Evolutionary conservation across 2,797 vertebrate species (phyloP).

Genomic region (Peromyscus attwateri): DNA sequence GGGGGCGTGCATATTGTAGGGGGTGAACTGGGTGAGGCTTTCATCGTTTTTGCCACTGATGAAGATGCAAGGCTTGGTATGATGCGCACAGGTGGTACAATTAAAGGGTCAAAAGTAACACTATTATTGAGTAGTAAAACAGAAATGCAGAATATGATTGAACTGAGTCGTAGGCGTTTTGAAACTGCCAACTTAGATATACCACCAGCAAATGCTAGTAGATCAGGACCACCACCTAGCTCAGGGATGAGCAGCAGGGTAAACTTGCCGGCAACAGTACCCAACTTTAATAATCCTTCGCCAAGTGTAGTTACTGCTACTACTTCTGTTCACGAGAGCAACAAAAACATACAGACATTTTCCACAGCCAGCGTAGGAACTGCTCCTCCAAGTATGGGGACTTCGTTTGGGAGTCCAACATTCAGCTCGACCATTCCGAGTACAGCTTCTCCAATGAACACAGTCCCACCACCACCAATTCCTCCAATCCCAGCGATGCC

Average conservation of each 20-base stretch:
- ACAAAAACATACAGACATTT: constrained; percentile 93
- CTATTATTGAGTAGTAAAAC: constrained; percentile 99
- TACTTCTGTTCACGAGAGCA: constrained; percentile 94
- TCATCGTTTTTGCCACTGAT: constrained; percentile 99
- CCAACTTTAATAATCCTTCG: constrained; percentile 94
- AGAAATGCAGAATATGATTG: constrained; percentile 99
- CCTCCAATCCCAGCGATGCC: constrained; percentile 95
- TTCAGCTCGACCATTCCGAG: constrained; percentile 94
- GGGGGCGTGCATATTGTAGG: constrained; percentile 99
- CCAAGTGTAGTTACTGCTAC: constrained; percentile 92
- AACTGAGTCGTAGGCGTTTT: constrained; percentile 98
- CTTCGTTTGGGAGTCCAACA: constrained; percentile 93
- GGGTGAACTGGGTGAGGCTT: constrained; percentile 99
- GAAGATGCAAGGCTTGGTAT: constrained; percentile 99
- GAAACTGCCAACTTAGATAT: constrained; percentile 95
- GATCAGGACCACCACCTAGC: constrained; percentile 92
- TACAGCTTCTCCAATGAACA: constrained; percentile 93
- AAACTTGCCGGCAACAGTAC: constrained; percentile 92
- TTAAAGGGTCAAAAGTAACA: constrained; percentile 99
- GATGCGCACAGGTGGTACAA: constrained; percentile 99
- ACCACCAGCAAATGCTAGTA: constrained; percentile 93
- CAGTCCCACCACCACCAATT: constrained; percentile 93
- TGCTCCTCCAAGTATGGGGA: constrained; percentile 94
- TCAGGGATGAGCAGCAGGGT: constrained; percentile 93
- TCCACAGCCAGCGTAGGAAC: constrained; percentile 92